Base-by-base conservation (phyloP, 2,797 vertebrate species). In the Podargus strigoides region DNA sequence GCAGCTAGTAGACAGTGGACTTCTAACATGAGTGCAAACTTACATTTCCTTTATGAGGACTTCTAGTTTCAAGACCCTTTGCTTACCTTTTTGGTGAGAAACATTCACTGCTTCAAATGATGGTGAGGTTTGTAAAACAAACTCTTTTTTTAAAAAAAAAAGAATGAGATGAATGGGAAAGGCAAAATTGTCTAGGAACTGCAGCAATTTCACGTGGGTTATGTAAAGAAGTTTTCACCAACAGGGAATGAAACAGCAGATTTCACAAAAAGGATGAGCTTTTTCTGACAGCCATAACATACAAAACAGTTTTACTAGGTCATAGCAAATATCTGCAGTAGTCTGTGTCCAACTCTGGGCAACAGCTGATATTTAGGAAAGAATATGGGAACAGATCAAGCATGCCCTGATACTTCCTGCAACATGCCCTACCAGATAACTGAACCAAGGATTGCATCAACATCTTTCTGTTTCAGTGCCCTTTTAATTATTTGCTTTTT, bases 401-500 rank as follows among this genome's bases (percentile, higher is more conserved):
- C 77, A 52, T 56, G 39, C 17, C 14, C 50, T 62, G 68, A 23
- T 73, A 41, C 27, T 59, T 81, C 66, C 53, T 86, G 67, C 32
- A 72, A 55, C 52, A 49, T 24, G 53, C 41, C 53, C 77, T 81
- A 27, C 37, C 23, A 72, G 81, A 55, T 72, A 85, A 56, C 74
- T 53, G 63, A 91, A 78, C 10, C 58, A 56, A 87, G 85, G 66
- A 72, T 26, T 80, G 56, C 76, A 90, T 80, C 80, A 80, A 47
- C 64, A 62, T 83, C 55, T 87, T 80, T 84, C 67, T 74, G n/a
- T 68, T 79, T 64, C 90, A 89, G 23, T 90, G 74, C 19, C 67
- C 81, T 90, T 91, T 93, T 64, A 81, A 86, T 84, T 81, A 78
- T 92, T 81, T 85, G 78, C 41, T 41, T 90, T 93, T 93, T 76